phyloP scores from a whole-genome alignment of 2,113 vertebrate species.

The Eudorcas thomsonii region DNA sequence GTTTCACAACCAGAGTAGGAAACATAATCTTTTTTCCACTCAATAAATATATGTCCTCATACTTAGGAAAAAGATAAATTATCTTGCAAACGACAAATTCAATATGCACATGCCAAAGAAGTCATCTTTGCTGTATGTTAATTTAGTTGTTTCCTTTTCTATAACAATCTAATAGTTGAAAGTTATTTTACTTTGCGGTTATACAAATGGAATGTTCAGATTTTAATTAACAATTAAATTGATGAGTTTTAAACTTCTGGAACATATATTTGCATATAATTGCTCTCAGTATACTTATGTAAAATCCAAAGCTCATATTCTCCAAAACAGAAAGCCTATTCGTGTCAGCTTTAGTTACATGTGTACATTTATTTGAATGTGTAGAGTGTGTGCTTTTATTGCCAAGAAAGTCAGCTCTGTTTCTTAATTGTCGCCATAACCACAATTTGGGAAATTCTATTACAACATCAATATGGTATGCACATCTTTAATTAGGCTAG shows the following conservation, averaged over 20 bases:
- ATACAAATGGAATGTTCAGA: conserved; percentile 48
- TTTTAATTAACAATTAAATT: conserved; percentile 66
- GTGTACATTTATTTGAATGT: conserved; percentile 56
- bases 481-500: conserved; percentile 75
- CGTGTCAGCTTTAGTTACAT: conserved; percentile 47
- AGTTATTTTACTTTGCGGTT: conserved; percentile 39
- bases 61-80: conserved; percentile 9
- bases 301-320: conserved; percentile 40
- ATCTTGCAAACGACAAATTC: conserved; percentile 5
- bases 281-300: conserved; percentile 36
- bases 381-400: conserved; percentile 34
- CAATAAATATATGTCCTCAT: background rate
- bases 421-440: conserved; percentile 80
- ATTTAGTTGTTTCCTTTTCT: conserved; percentile 41
- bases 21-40: background rate
- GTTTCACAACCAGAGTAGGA: background rate
- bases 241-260: conserved; percentile 48
- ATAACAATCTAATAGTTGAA: conserved; percentile 23
- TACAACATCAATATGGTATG: conserved; percentile 74
- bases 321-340: conserved; percentile 42
- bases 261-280: conserved; percentile 62
- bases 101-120: background rate
- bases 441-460: conserved; percentile 78
- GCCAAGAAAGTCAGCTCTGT: conserved; percentile 54
- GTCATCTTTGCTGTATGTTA: conserved; percentile 12